Base-by-base conservation (phyloP, 2,888 invertebrate genomes). In the Xestia c-nigrum region DNA sequence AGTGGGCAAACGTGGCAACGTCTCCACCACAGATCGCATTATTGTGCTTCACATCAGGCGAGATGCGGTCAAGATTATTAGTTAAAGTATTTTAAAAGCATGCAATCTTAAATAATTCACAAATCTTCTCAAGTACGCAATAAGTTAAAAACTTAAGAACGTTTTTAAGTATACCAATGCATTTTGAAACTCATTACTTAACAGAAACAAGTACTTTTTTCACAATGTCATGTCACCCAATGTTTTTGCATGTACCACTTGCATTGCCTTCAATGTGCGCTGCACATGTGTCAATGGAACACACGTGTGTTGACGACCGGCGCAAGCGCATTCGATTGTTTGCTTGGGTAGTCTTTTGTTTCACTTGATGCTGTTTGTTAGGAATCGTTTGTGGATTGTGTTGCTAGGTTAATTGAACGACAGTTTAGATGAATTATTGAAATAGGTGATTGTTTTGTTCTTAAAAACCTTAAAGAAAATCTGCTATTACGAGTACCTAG, bases 271-370 rank as follows among this genome's bases (percentile, higher is more conserved):
- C 74, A 91, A 92, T 89, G 90, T 91, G 91, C 84, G 64, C 24
- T 77, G 89, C 92, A 93, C 92, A 89, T 93, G 93, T 88, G 83
- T 57, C 66, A 73, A 88, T 87, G 71, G 21, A 21, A 57, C 80
- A 89, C 92, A 91, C 91, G 91, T 86, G 86, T 77, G 65, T 80
- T 77, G 79, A 52, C 78, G 85, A 81, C 21, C 66, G 52, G 71
- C 4, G 64, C 74, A 72, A 76, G 68, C 64, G 79, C 81, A 38
- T 81, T 76, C 79, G 74, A 86, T 89, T 89, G 87, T 88, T 85
- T 76, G 81, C 77, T 75, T 82, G 47, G 63, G 10, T 72, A 63
- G 52, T 19, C 74, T 86, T 86, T 72, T 78, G 86, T 83, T 78
- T 64, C 31, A 67, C 5, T 74, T 38, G 16, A 64, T 72, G 79